Base-by-base conservation (phyloP, 2,113 vertebrate species). In the Camelus dromedarius region DNA sequence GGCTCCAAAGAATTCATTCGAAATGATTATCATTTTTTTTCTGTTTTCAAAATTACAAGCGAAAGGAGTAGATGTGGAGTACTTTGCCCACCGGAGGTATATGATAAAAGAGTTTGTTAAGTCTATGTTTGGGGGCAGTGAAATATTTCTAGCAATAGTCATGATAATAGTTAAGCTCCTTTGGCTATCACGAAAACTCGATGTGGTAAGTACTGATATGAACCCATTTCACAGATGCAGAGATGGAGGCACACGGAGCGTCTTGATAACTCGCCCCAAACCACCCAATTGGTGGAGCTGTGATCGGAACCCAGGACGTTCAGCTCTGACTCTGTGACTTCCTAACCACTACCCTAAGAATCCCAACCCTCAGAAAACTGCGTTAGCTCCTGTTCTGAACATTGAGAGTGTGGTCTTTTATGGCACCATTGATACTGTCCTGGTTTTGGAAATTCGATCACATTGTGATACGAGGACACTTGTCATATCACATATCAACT, bases 1-100 rank as follows among this genome's bases (percentile, higher is more conserved):
- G 42, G 76, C 83, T 92, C 89, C 48, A 75, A 93, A n/a, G 60
- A 86, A 94, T 38, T 70, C 85, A 86, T 75, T 96, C n/a, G 8
- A 6, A 26, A 11, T 60, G 32, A 64, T 38, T 77, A 19, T 42
- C 38, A 42, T 42, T 73, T 91, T 96, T 81, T 66, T n/a, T 32
- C 19, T 58, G 26, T 93, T 89, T 83, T 67, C 58, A 80, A 81
- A 91, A 75, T 69, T 20, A 76, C 7, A 15, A 89, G 42, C 64
- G 35, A 66, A 80, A 93, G 30, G 46, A 73, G 62, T 24, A 30
- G 28, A 58, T 73, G 19, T 83, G 8, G 26, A 72, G 18, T 26
- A 26, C 48, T n/a, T 48, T 35, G 54, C 13, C 56, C 50, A 18
- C 18, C 11, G n/a, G 69, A 50, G 48, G 54, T 66, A 48, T 58